These are phyloP conservation scores for Buphagus erythrorhynchus DNA, from an alignment of 2,797 vertebrate genomes.

Conservation along the genomic window DNA sequence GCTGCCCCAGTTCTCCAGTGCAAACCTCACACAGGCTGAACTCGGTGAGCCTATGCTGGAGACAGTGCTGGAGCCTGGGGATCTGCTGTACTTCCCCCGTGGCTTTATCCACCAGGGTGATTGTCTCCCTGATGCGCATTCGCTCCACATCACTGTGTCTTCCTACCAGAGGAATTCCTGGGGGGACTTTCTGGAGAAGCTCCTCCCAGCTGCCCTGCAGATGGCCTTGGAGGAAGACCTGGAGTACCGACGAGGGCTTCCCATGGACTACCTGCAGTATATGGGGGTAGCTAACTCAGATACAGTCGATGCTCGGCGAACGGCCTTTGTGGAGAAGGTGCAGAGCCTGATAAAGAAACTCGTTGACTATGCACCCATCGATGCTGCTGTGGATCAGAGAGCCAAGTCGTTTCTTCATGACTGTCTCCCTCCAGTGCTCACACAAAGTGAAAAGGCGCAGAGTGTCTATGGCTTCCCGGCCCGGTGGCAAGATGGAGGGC, in stretches of 20 bases:
- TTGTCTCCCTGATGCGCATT: constrained; percentile 88
- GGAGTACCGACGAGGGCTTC: constrained; percentile 90
- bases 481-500: constrained; percentile 82
- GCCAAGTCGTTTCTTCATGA: constrained; percentile 91
- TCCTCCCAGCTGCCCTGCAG: constrained; percentile 90
- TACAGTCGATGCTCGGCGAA: constrained; percentile 80
- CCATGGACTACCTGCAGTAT: constrained; percentile 89
- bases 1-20: constrained; percentile 73
- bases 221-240: constrained; percentile 92
- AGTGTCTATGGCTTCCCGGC: constrained; percentile 87
- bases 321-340: constrained; percentile 82
- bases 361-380: constrained; percentile 84
- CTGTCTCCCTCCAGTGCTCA: constrained; percentile 89
- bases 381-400: constrained; percentile 94
- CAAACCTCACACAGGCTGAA: constrained; percentile 86
- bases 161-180: constrained; percentile 95
- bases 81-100: constrained; percentile 94
- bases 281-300: constrained; percentile 95
- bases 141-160: constrained; percentile 93
- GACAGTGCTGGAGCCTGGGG: constrained; percentile 90
- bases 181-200: constrained; percentile 90
- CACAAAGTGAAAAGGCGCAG: constrained; percentile 80
- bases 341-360: constrained; percentile 86
- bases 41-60: constrained; percentile 89
- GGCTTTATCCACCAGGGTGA: constrained; percentile 94